Conservation (phyloP, 2,888 invertebrate genomes). For the Caenorhabditis sp. region DNA sequence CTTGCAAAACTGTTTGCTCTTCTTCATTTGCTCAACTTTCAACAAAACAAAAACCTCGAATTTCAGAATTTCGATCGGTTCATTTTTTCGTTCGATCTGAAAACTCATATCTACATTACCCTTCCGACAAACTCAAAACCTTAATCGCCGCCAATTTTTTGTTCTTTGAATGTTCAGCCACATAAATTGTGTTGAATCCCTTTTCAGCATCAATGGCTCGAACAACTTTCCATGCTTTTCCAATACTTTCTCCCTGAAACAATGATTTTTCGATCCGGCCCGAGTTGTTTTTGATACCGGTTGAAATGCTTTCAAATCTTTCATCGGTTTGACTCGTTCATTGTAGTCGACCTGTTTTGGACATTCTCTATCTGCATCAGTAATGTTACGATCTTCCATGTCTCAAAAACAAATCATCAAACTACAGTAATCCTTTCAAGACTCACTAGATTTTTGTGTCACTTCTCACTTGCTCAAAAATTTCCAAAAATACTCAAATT, state of each 20-base stretch:
- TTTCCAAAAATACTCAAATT: background rate
- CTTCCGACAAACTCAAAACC: conserved; percentile 3
- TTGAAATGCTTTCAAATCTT: conserved; percentile 28
- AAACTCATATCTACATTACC: background rate
- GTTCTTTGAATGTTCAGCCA: conserved; percentile 36
- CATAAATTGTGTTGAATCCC: conserved; percentile 48
- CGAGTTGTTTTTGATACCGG: conserved; percentile 15
- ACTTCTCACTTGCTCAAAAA: conserved; percentile 1
- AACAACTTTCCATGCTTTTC: conserved; percentile 47
- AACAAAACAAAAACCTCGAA: conserved; percentile 47
- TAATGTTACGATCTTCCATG: conserved; percentile 47
- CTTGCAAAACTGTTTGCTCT: conserved; percentile 47
- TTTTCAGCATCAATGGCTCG: conserved; percentile 39
- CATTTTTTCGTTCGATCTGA: conserved; percentile 44
- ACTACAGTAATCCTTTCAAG: background rate
- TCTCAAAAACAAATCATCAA: background rate
- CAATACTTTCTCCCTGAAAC: conserved; percentile 30
- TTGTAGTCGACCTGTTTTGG: conserved; percentile 28
- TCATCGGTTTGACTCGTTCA: conserved; percentile 12
- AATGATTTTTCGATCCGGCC: too few species aligned
- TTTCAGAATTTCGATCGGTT: conserved; percentile 38
- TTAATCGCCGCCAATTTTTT: conserved; percentile 36
- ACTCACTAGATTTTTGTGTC: conserved; percentile 5
- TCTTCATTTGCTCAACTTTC: conserved; percentile 36
- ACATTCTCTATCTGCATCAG: conserved; percentile 42